phyloP scores from a whole-genome alignment of 2,113 vertebrate species.

The Entelurus aequoreus region DNA sequence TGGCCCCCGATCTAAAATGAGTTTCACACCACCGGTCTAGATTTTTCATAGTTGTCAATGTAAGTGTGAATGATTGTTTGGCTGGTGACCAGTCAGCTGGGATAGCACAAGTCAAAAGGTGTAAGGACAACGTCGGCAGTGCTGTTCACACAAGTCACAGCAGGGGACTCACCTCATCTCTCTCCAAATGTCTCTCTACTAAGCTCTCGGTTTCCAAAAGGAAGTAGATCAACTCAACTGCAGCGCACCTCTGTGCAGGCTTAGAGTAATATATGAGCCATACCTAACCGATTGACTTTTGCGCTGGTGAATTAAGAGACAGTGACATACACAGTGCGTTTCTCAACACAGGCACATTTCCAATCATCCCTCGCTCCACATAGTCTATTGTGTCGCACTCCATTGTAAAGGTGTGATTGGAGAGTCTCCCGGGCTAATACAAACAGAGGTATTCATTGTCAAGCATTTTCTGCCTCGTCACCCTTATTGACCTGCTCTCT shows the following conservation, averaged over 20 bases:
- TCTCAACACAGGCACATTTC: slow-evolving; percentile 8
- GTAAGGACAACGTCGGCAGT: slow-evolving; percentile 34
- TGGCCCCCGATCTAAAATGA: too few relatives aligned
- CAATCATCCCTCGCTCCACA: neutral
- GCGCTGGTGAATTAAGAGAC: slow-evolving; percentile 22
- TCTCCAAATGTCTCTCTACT: slow-evolving; percentile 40
- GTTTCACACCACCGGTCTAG: too few relatives aligned
- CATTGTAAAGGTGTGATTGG: slow-evolving; percentile 34
- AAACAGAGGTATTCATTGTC: slow-evolving; percentile 35
- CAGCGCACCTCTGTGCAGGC: slow-evolving; percentile 25
- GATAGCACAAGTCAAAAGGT: slow-evolving; percentile 7
- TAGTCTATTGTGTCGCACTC: slow-evolving; percentile 25
- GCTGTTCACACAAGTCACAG: slow-evolving; percentile 57
- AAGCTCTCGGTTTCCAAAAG: slow-evolving; percentile 45
- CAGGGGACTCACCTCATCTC: slow-evolving; percentile 50
- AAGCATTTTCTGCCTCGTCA: slow-evolving; percentile 35
- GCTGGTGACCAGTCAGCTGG: too few relatives aligned
- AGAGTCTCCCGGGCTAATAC: slow-evolving; percentile 38
- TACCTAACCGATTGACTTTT: slow-evolving; percentile 41
- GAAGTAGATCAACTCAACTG: slow-evolving; percentile 48
- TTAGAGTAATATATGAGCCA: slow-evolving; percentile 31
- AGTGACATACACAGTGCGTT: slow-evolving; percentile 13
- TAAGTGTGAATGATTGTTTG: too few relatives aligned
- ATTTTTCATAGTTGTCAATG: too few relatives aligned
- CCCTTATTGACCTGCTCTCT: slow-evolving; percentile 37